Conservation (phyloP, 2,797 vertebrate genomes). For the Peromyscus melanophrys region DNA sequence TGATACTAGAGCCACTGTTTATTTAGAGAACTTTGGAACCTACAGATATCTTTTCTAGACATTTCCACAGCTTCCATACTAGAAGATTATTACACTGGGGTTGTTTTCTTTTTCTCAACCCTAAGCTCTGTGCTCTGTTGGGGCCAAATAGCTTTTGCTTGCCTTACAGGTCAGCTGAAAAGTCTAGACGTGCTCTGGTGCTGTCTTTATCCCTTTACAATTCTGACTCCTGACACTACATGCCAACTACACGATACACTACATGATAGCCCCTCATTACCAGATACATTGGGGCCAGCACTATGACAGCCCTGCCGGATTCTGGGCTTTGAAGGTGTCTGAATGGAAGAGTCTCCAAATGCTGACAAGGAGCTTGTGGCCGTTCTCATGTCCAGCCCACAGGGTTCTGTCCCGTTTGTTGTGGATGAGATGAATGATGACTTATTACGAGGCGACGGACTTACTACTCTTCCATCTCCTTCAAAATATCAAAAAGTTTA, state of each 20-base stretch:
- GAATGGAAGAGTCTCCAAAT: constrained; percentile 86
- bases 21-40: constrained; percentile 47
- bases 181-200: neutral
- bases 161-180: neutral
- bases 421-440: constrained; percentile 86
- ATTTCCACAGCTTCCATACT: constrained; percentile 40
- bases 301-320: constrained; percentile 84
- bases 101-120: constrained; percentile 34
- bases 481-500: constrained; percentile 78
- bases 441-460: constrained; percentile 84
- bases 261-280: constrained; percentile 74
- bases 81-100: constrained; percentile 15
- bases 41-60: constrained; percentile 57
- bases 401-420: constrained; percentile 86
- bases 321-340: constrained; percentile 87
- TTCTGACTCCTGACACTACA: constrained; percentile 19
- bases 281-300: constrained; percentile 80
- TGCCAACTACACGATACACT: neutral
- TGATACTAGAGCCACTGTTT: constrained; percentile 55
- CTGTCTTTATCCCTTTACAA: constrained; percentile 33
- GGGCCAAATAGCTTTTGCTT: neutral
- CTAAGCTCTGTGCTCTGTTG: constrained; percentile 28
- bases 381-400: constrained; percentile 85
- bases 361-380: constrained; percentile 83
- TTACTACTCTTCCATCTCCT: constrained; percentile 88